Conservation (phyloP, 2,797 vertebrate species). For the Pseudochromis fuscus region DNA sequence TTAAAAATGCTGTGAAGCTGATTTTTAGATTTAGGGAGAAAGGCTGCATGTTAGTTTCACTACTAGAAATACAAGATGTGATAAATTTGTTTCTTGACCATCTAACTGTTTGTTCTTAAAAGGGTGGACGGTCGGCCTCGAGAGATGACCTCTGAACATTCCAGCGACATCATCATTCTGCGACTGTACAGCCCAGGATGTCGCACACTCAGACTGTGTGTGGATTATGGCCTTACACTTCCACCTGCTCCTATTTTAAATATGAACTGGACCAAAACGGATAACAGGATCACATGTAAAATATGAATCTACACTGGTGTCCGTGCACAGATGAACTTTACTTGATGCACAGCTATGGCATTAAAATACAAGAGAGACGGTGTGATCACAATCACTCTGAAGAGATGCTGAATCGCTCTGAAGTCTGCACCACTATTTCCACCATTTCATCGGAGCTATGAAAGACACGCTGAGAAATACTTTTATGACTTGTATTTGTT, state of each 20-base stretch:
- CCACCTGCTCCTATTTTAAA: constrained; percentile 20
- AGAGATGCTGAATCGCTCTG: constrained; percentile 15
- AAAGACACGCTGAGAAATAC: constrained; percentile 33
- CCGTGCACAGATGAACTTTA: constrained; percentile 10
- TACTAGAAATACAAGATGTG: neutral
- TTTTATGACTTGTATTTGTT: constrained; percentile 25
- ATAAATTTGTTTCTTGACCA: neutral
- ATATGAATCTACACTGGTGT: constrained; percentile 12
- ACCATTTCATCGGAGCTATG: constrained; percentile 28
- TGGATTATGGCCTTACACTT: constrained; percentile 24
- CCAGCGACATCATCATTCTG: constrained; percentile 37
- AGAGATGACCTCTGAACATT: constrained; percentile 31
- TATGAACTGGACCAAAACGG: constrained; percentile 39
- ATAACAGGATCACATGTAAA: constrained; percentile 38
- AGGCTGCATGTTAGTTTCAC: constrained; percentile 14
- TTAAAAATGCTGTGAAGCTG: constrained; percentile 40
- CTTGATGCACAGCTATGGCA: constrained; percentile 35
- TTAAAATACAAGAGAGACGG: constrained; percentile 15
- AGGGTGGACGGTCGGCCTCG: constrained; percentile 35
- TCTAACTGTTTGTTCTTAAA: constrained; percentile 42
- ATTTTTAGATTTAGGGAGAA: constrained; percentile 20
- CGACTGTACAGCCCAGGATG: constrained; percentile 10
- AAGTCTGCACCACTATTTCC: constrained; percentile 18
- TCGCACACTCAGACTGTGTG: constrained; percentile 9
- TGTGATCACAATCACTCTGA: constrained; percentile 31